phyloP scores from a whole-genome alignment of 2,113 vertebrate genomes.

The Pogonocichla stellata region DNA sequence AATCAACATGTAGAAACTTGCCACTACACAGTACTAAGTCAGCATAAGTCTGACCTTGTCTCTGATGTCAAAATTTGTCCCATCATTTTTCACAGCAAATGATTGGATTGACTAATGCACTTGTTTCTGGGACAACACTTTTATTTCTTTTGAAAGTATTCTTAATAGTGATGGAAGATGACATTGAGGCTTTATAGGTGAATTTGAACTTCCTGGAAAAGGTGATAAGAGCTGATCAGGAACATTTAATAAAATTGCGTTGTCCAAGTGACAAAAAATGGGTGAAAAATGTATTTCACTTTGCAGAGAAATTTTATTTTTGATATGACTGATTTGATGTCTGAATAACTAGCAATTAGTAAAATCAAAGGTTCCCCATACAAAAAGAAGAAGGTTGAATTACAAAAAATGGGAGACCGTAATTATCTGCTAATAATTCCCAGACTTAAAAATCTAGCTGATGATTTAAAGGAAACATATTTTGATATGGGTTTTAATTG shows the following conservation, averaged over 20 bases:
- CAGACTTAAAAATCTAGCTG: not conserved
- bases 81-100: not conserved
- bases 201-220: slow-evolving; percentile 36
- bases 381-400: not conserved
- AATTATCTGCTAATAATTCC: not conserved
- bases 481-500: not conserved
- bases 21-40: not conserved
- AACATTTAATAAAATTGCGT: not conserved
- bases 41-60: not conserved
- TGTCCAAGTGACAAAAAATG: not conserved
- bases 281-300: not conserved
- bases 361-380: not conserved
- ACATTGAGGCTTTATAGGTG: not conserved
- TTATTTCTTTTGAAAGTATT: not conserved
- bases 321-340: not conserved
- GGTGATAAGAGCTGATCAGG: not conserved
- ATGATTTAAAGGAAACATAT: not conserved
- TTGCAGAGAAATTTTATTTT: not conserved
- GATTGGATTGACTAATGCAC: slow-evolving; percentile 6
- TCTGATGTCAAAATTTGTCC: not conserved
- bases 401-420: not conserved
- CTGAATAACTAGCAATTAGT: not conserved
- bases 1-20: not conserved
- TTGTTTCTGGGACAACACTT: not conserved
- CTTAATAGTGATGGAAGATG: slow-evolving; percentile 28